These are phyloP conservation scores for Sebastes dallii DNA, from an alignment of 2,797 vertebrate genomes.

Conservation along the genomic window DNA sequence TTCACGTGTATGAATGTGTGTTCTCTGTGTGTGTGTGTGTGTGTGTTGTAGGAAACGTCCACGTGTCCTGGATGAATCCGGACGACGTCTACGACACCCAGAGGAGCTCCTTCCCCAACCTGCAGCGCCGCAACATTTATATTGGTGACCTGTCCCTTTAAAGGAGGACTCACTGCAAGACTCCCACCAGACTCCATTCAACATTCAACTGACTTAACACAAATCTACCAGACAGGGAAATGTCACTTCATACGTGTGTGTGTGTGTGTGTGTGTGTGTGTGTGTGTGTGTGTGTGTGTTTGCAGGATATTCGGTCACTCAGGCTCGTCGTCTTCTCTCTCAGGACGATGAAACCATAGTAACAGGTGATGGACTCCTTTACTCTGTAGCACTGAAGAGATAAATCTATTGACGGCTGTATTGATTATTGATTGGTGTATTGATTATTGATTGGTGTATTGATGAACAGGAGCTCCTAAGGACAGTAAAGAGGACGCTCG, in stretches of 20 bases:
- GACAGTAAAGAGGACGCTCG: slow-evolving; percentile 73
- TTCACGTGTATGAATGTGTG: slow-evolving; percentile 9
- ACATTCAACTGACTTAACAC: too few species aligned
- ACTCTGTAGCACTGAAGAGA: too few species aligned
- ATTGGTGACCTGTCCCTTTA: slow-evolving; percentile 78
- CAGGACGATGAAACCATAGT: slow-evolving; percentile 82
- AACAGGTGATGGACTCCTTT: slow-evolving; percentile 59
- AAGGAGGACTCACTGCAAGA: too few species aligned
- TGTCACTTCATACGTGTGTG: too few species aligned
- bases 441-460: not conserved
- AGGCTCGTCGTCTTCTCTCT: slow-evolving; percentile 81
- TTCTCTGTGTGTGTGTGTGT: not conserved
- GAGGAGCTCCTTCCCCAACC: slow-evolving; percentile 74
- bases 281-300: not conserved
- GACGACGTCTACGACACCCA: slow-evolving; percentile 69
- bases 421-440: not conserved
- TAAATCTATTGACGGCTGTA: too few species aligned
- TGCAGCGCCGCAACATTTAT: slow-evolving; percentile 80
- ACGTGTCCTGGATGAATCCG: slow-evolving; percentile 84
- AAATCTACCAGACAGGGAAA: too few species aligned
- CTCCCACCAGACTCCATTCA: too few species aligned
- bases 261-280: not conserved
- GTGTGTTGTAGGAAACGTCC: slow-evolving; percentile 82
- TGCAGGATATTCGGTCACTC: slow-evolving; percentile 87
- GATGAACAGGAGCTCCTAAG: slow-evolving; percentile 84